Evolutionary conservation across 2,888 invertebrate genomes (phyloP), one percentile per base, ranked within the genome.

Genomic region (Autographa pulchrina): DNA sequence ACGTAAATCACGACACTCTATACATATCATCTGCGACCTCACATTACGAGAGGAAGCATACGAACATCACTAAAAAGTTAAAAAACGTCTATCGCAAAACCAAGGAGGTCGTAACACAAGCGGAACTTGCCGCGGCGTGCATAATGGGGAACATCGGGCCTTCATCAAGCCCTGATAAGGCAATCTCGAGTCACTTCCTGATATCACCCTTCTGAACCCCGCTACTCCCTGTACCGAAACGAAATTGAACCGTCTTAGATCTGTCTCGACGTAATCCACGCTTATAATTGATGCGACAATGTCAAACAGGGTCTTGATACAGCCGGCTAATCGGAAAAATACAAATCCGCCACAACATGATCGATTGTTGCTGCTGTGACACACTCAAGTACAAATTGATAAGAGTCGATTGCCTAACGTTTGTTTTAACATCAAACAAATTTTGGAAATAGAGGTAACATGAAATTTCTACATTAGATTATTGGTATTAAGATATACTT

Each of bases 241-340:
- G 90, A 93, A 94, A 94, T 94, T 94, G 95, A 94, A 94, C 94
- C 94, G 94, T 92, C 95, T 95, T 90, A 91, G 91, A 93, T 91
- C 95, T 95, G 96, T 96, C 96, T 90, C 88, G 81, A 78, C 80
- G 92, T 95, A 95, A 96, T 93, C 95, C 96, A 87, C 87, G 92
- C 92, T 94, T 95, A 95, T 96, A 95, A 96, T 96, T 96, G 96
- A 96, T 95, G 96, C 92, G 92, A 92, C 94, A 92, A 93, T 92
- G 95, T 95, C 95, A 94, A 94, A 92, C 90, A 91, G 91, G 87
- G 91, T 87, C 87, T 90, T 88, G 92, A 92, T 92, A 93, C 92
- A 91, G 91, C 79, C 80, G 75, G 80, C 91, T 93, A 94, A 95
- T 94, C 94, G 94, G 93, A 95, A 95, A 94, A 95, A 95, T 93